Evolutionary conservation across 2,888 invertebrate species (phyloP).

Genomic region (Tinea pellionella): DNA sequence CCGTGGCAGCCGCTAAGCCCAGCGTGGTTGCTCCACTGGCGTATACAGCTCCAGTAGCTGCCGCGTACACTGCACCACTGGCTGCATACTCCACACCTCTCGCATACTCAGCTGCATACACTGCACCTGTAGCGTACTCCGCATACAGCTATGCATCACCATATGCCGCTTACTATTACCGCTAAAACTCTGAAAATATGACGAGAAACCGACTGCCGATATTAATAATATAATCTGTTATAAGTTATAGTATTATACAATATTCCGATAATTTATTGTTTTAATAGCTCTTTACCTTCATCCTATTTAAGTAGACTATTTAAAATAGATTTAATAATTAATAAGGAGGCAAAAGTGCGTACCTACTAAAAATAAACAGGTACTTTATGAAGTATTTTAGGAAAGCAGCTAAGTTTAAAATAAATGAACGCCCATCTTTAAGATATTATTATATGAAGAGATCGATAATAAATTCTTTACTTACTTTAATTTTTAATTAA

Average conservation of each 20-base stretch:
- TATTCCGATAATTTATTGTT: neutral
- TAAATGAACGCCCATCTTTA: too few species aligned
- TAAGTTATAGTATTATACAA: neutral
- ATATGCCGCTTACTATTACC: constrained; percentile 38
- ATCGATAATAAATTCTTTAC: too few species aligned
- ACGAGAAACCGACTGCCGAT: neutral
- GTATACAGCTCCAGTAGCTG: constrained; percentile 35
- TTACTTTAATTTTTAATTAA: too few species aligned
- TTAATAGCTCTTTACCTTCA: neutral
- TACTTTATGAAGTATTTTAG: too few species aligned
- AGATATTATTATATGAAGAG: too few species aligned
- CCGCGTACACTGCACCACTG: constrained; percentile 37
- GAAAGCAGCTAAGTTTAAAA: too few species aligned
- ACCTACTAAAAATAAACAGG: too few species aligned
- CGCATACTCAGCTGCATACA: constrained; percentile 37
- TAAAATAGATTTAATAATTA: too few species aligned
- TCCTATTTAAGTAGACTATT: too few species aligned
- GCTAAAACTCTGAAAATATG: constrained; percentile 16
- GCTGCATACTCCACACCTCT: constrained; percentile 30
- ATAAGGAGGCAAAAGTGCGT: too few species aligned
- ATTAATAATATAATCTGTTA: neutral
- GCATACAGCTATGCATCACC: constrained; percentile 32
- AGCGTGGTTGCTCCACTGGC: constrained; percentile 37
- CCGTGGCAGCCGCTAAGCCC: constrained; percentile 42
- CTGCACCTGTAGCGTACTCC: constrained; percentile 32